phyloP scores from a whole-genome alignment of 2,797 vertebrate species.

The Silurus aristotelis region DNA sequence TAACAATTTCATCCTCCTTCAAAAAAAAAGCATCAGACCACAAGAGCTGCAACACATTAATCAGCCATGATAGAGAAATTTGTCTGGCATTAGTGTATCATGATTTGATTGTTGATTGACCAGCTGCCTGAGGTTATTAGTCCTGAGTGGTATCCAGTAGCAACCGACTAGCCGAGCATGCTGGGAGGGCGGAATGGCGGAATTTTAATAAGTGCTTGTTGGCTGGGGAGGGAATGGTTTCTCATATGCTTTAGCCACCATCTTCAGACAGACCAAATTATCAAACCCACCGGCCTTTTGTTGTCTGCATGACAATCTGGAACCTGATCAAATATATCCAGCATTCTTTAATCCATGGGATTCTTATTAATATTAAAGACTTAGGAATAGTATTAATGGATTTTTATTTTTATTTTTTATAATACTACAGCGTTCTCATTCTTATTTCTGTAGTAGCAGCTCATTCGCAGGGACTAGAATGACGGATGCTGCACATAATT shows the following conservation, averaged over 20 bases:
- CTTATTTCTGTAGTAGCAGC: not conserved
- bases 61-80: constrained; percentile 43
- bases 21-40: not conserved
- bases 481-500: not conserved
- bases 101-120: constrained; percentile 57
- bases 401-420: not conserved
- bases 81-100: constrained; percentile 43
- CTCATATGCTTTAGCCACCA: constrained; percentile 37
- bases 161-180: constrained; percentile 34
- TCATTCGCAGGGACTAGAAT: not conserved
- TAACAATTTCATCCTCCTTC: constrained; percentile 5
- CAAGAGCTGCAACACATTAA: constrained; percentile 23
- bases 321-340: constrained; percentile 9
- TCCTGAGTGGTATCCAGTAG: constrained; percentile 52
- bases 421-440: not conserved
- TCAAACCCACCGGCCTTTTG: constrained; percentile 37
- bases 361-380: constrained; percentile 7
- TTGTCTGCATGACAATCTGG: constrained; percentile 43
- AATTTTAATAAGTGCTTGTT: constrained; percentile 54
- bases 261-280: constrained; percentile 49
- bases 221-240: constrained; percentile 32
- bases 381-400: not conserved
- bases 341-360: constrained; percentile 15
- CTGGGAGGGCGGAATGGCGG: constrained; percentile 29
- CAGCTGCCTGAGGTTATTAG: constrained; percentile 51